Conservation (phyloP, 2,113 vertebrate genomes). For the Pedionomus torquatus region DNA sequence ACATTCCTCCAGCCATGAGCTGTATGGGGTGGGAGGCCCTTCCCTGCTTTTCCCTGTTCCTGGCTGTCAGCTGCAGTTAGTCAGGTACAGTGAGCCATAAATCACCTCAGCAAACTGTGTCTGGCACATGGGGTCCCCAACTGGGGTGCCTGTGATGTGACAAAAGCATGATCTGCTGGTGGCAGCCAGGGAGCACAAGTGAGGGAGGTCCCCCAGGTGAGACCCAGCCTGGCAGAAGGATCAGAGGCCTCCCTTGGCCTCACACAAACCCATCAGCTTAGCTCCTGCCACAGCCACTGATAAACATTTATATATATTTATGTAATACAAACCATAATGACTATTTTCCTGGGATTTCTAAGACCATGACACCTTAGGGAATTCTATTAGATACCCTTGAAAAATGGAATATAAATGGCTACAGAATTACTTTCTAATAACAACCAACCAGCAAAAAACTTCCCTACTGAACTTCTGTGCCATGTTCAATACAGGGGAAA, state of each 20-base stretch:
- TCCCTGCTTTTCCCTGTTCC: neutral
- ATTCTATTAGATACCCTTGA: neutral
- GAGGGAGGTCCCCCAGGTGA: neutral
- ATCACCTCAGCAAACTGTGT: fast-evolving
- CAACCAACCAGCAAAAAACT: neutral
- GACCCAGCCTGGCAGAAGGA: neutral
- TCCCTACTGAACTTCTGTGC: neutral
- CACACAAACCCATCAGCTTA: neutral
- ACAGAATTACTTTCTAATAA: neutral
- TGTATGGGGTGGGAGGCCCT: fast-evolving
- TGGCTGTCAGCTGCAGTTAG: neutral
- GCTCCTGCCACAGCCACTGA: fast-evolving
- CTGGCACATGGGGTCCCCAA: fast-evolving
- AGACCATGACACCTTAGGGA: neutral
- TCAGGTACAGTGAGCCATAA: neutral
- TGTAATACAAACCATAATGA: neutral
- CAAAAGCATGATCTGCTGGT: fast-evolving
- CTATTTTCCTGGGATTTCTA: neutral
- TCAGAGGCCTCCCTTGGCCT: neutral
- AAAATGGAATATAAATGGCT: neutral
- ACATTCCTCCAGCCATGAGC: neutral
- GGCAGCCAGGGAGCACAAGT: fast-evolving
- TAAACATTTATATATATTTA: neutral
- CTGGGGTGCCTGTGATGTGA: fast-evolving
- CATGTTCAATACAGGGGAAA: neutral